A percentile compares a stretch with the other conserved stretches of the same genome.
These are phyloP conservation scores for Aphaenogaster rudis DNA, from an alignment of 1,140 invertebrate genomes.

Conservation along the genomic window DNA sequence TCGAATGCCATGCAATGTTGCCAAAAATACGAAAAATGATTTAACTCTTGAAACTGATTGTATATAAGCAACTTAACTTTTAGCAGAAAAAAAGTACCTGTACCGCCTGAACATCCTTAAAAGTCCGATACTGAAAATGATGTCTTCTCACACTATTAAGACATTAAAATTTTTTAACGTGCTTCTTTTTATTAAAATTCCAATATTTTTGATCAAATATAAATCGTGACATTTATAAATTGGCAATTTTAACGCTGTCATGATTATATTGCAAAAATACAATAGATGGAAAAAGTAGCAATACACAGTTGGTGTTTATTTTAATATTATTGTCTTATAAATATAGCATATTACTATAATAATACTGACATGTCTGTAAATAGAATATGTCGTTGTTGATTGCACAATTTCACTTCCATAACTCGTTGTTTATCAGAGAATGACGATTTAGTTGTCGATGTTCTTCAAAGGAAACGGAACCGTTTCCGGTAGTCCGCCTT, in stretches of 20 bases:
- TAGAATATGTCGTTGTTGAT: neutral
- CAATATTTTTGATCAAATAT: neutral
- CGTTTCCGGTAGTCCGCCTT: slow-evolving; percentile 77
- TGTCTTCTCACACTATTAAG: neutral
- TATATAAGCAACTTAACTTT: no score
- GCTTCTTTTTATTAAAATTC: slow-evolving; percentile 4
- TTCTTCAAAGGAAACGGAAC: slow-evolving; percentile 67
- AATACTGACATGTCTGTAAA: neutral
- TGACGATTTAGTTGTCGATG: slow-evolving; percentile 66
- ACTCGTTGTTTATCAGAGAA: slow-evolving; percentile 42
- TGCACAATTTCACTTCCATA: slow-evolving; percentile 10
- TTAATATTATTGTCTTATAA: neutral
- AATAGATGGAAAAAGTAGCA: neutral
- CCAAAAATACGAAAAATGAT: no score
- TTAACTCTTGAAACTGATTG: no score
- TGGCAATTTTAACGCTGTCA: neutral
- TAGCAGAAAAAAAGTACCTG: no score
- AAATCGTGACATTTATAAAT: neutral
- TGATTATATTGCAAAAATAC: neutral
- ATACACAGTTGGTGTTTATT: neutral
- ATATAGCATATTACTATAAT: neutral
- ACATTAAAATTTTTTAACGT: neutral
- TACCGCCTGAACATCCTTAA: no score
- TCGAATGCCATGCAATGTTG: no score
- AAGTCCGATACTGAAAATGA: neutral